A percentile compares a stretch with the other conserved stretches of the same genome.
Conservation (phyloP, 2,113 vertebrate genomes). For the Pachyramphus minor region DNA sequence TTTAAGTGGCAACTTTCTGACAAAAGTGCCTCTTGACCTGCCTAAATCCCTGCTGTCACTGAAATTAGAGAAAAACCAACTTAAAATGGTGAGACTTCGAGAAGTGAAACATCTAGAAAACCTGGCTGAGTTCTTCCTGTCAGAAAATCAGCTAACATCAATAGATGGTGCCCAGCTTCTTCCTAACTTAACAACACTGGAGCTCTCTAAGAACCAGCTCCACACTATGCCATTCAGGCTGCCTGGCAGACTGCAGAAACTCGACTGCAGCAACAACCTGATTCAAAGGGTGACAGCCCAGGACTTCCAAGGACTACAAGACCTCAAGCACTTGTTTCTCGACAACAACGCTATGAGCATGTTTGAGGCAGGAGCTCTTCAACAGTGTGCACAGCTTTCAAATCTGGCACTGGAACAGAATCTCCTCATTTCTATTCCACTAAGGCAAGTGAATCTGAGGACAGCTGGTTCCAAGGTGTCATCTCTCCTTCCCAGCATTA, state of each 20-base stretch:
- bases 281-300: conserved; percentile 73
- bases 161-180: conserved; percentile 75
- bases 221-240: conserved; percentile 68
- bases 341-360: conserved; percentile 76
- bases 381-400: conserved; percentile 71
- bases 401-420: conserved; percentile 83
- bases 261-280: conserved; percentile 80
- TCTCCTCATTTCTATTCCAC: conserved; percentile 73
- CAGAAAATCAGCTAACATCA: conserved; percentile 77
- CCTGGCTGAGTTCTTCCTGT: conserved; percentile 75
- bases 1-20: conserved; percentile 76
- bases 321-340: conserved; percentile 81
- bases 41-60: conserved; percentile 76
- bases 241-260: conserved; percentile 73
- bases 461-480: not conserved
- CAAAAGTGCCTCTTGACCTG: conserved; percentile 72
- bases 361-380: conserved; percentile 78
- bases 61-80: conserved; percentile 79
- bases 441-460: conserved; percentile 66
- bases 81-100: conserved; percentile 67
- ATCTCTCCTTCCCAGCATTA: not conserved
- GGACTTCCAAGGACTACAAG: conserved; percentile 73
- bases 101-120: conserved; percentile 77
- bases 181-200: conserved; percentile 73
- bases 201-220: conserved; percentile 79